phyloP scores from a whole-genome alignment of 2,888 invertebrate genomes.

The Orchestes rusci region DNA sequence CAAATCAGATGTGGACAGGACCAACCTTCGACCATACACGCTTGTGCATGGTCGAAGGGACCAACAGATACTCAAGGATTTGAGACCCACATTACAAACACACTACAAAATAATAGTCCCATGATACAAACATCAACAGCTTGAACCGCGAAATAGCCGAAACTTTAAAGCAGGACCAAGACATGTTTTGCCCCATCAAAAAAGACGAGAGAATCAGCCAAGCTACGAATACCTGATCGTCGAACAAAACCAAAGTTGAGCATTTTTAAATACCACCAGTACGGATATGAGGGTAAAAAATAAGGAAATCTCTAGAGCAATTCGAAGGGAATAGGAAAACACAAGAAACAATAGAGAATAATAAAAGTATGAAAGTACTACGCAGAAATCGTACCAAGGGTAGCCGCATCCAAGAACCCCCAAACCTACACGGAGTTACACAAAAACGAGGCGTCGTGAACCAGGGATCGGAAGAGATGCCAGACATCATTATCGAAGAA shows the following conservation, averaged over 20 bases:
- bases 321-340: neutral
- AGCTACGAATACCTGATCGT: neutral
- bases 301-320: neutral
- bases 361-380: neutral
- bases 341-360: neutral
- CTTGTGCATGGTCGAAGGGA: too few relatives aligned
- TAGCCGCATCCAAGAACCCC: neutral
- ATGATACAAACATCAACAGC: too few relatives aligned
- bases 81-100: neutral
- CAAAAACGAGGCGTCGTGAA: neutral
- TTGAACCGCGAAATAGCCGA: too few relatives aligned
- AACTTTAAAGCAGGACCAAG: too few relatives aligned
- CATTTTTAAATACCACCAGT: neutral
- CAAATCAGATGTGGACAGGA: too few relatives aligned
- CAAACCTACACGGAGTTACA: neutral
- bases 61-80: neutral
- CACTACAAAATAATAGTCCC: too few relatives aligned
- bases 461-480: neutral
- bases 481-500: constrained; percentile 1
- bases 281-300: neutral
- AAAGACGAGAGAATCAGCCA: neutral
- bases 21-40: too few relatives aligned
- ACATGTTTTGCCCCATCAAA: too few relatives aligned
- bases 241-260: neutral
- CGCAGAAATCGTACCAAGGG: neutral